Percentiles rank a stretch among this genome's conserved stretches.
Evolutionary conservation across 2,797 vertebrate species (phyloP).

Genomic region (Anas bernieri): DNA sequence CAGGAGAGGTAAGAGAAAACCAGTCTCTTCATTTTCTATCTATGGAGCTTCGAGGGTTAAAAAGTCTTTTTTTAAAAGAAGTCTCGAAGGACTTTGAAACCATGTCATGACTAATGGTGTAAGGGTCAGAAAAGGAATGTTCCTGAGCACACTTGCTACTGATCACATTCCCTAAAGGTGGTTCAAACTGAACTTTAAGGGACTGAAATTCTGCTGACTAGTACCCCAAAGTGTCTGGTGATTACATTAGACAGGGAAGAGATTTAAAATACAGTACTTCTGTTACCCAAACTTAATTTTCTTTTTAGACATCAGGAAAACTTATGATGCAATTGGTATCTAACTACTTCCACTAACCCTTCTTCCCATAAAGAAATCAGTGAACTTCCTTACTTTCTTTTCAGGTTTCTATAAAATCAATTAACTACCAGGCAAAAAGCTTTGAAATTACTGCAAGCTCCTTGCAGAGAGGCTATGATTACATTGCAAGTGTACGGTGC

Average conservation of each 20-base stretch:
- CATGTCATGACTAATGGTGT: neutral
- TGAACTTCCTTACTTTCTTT: neutral
- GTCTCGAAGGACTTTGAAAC: neutral
- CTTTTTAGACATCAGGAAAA: neutral
- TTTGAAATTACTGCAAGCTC: slow-evolving; percentile 45
- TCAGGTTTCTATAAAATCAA: slow-evolving; percentile 40
- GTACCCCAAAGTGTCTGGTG: neutral
- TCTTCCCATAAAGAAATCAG: neutral
- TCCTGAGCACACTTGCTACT: neutral
- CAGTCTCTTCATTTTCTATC: neutral
- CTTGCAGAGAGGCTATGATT: slow-evolving; percentile 45
- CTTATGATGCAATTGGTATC: fast-evolving
- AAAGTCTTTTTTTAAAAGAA: neutral
- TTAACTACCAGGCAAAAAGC: slow-evolving; percentile 34
- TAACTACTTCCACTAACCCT: neutral
- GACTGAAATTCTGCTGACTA: neutral
- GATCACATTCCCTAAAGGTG: fast-evolving
- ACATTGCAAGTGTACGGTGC: slow-evolving; percentile 43
- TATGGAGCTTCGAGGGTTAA: neutral
- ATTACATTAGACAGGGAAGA: neutral
- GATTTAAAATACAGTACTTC: neutral
- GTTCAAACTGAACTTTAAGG: neutral
- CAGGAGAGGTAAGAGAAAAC: slow-evolving; percentile 35
- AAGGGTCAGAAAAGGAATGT: neutral
- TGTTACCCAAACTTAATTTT: neutral